Base-by-base conservation (phyloP, 2,113 vertebrate genomes). In the Gobio gobio region DNA sequence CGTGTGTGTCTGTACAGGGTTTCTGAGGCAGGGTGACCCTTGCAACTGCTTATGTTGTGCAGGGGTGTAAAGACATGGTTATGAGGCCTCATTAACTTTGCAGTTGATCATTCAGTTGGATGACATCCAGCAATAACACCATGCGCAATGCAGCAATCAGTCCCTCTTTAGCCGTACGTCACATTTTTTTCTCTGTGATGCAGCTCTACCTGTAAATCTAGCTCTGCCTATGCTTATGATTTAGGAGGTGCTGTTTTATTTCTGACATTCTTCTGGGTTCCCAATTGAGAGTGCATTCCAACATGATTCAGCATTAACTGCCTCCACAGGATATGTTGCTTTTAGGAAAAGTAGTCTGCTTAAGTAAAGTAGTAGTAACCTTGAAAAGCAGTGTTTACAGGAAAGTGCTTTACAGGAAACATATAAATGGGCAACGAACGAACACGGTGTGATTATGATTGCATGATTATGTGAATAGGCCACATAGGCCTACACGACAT, bases 51-150 rank as follows among this genome's bases (percentile, higher is more conserved):
- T 49, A 26, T 64, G 63, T 63, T 26, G 49, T 47, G 68, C 12
- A 43, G 2, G 40, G 40, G 33, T 36, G 47, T 82, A 51, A 89
- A 77, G 83, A 81, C 59, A 43, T 87, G 86, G 78, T 77, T 75
- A 86, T 10, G 77, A 88, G 89, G 92, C 87, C 92, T 93, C 90
- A 92, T 93, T 93, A 93, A 88, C 90, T 91, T 89, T 56, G 86
- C 85, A 76, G 86, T 91, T 89, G 90, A 89, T 85, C 88, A 90
- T 86, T 91, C 90, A 93, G 85, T 89, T 90, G 90, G 88, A 93
- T 93, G 91, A 90, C 87, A 82, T 85, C 87, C 64, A 36, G 10
- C 73, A 64, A 43, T 51, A 83, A 64, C 78, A 63, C 33, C 49
- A 82, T 54, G 33, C 10, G 20, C 26, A 24, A 43, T 24, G 26